Evolutionary conservation across 2,113 vertebrate species (phyloP).

Genomic region (Fulica atra): DNA sequence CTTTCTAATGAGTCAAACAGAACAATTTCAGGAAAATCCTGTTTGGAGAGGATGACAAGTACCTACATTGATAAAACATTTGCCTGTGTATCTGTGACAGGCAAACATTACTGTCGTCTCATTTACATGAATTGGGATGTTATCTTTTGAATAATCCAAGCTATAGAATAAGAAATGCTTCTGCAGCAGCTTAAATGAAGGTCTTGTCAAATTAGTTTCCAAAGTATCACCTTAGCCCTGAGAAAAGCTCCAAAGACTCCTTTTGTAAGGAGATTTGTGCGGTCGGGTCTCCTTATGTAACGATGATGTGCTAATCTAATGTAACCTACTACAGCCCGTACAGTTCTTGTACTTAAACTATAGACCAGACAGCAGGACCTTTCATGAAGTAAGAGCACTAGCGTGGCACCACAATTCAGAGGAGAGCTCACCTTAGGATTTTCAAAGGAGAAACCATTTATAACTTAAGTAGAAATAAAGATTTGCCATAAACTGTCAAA

Average conservation of each 20-base stretch:
- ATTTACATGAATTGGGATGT: neutral
- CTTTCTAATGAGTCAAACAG: neutral
- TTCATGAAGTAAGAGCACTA: neutral
- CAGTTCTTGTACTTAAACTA: neutral
- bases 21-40: neutral
- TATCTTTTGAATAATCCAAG: neutral
- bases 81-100: neutral
- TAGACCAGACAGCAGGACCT: neutral
- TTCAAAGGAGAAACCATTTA: neutral
- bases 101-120: neutral
- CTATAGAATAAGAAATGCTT: neutral
- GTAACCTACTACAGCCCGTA: neutral
- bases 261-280: neutral
- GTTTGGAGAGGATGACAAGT: neutral
- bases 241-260: neutral
- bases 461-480: neutral
- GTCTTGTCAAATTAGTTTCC: neutral
- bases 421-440: neutral
- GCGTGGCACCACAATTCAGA: neutral
- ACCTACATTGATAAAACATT: neutral
- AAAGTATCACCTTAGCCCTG: neutral
- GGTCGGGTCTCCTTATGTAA: neutral
- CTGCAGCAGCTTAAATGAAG: neutral
- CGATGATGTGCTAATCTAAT: neutral
- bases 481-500: neutral